Conservation (phyloP, 2,113 vertebrate species). For the Campylomormyrus tamandua region DNA sequence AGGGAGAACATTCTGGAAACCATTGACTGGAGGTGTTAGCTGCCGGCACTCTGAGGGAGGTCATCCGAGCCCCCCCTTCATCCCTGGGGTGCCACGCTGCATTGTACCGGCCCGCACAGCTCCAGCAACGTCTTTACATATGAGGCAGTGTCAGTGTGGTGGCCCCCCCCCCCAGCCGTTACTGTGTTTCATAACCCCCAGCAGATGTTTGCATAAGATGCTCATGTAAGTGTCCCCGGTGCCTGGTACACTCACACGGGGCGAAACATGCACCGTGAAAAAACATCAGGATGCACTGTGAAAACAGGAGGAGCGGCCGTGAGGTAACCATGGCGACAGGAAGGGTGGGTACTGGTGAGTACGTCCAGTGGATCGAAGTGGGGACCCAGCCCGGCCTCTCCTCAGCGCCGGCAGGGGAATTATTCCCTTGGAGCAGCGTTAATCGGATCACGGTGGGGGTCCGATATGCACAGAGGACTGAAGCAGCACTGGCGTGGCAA, state of each 20-base stretch:
- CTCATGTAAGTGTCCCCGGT: not conserved
- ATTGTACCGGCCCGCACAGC: not conserved
- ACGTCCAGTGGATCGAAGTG: not conserved
- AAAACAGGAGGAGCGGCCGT: not conserved
- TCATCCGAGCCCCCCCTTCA: not conserved
- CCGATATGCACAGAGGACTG: not conserved
- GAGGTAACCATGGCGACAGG: not conserved
- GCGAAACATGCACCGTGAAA: not conserved
- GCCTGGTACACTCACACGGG: not conserved
- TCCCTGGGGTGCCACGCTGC: not conserved
- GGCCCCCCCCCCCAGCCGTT: not conserved
- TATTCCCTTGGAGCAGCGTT: not conserved
- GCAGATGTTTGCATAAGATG: constrained; percentile 4
- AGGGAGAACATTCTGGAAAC: not conserved
- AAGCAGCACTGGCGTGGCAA: not conserved
- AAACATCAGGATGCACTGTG: not conserved
- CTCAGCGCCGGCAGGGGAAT: not conserved
- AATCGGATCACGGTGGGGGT: not conserved
- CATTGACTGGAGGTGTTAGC: not conserved
- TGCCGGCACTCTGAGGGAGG: not conserved
- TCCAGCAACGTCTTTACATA: too few relatives aligned
- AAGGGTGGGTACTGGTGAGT: not conserved
- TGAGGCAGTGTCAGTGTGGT: not conserved
- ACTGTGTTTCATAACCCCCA: not conserved
- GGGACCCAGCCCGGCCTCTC: not conserved